Evolutionary conservation across 2,113 vertebrate species (phyloP).

Genomic region (Solenodon paradoxus): DNA sequence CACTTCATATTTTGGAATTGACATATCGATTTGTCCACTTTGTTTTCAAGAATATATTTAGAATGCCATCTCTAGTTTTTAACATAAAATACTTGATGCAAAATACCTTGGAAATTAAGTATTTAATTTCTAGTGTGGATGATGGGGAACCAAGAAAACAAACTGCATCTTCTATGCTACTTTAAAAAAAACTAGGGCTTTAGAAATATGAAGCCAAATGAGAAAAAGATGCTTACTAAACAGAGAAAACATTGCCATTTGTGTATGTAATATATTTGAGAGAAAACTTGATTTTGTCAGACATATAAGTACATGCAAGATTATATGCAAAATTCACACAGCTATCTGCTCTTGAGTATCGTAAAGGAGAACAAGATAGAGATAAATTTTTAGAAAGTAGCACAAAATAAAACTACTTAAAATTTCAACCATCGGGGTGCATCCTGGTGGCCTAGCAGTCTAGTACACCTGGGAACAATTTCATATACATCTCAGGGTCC

Average conservation of each 20-base stretch:
- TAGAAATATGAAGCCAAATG: conserved; percentile 24
- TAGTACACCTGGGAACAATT: too few species aligned
- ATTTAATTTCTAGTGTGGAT: not conserved
- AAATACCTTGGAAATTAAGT: not conserved
- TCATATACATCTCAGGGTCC: too few species aligned
- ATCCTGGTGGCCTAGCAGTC: too few species aligned
- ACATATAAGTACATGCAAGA: not conserved
- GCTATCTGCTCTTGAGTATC: not conserved
- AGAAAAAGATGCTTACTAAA: conserved; percentile 47
- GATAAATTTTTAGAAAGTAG: conserved; percentile 16
- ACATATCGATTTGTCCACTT: not conserved
- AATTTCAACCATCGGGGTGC: conserved; percentile 52
- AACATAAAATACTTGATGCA: not conserved
- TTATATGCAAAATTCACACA: not conserved
- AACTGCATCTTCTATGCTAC: not conserved
- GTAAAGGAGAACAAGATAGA: not conserved
- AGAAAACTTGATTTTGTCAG: not conserved
- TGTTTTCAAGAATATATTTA: not conserved
- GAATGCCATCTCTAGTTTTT: not conserved
- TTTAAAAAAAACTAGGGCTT: not conserved
- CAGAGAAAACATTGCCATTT: not conserved
- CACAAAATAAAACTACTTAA: not conserved
- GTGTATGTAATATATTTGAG: not conserved
- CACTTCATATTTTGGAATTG: not conserved
- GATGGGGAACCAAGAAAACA: not conserved